Percentiles rank a stretch among this genome's conserved stretches.
These are phyloP conservation scores for Triops cancriformis DNA, from an alignment of 1,140 invertebrate species.

Conservation along the genomic window DNA sequence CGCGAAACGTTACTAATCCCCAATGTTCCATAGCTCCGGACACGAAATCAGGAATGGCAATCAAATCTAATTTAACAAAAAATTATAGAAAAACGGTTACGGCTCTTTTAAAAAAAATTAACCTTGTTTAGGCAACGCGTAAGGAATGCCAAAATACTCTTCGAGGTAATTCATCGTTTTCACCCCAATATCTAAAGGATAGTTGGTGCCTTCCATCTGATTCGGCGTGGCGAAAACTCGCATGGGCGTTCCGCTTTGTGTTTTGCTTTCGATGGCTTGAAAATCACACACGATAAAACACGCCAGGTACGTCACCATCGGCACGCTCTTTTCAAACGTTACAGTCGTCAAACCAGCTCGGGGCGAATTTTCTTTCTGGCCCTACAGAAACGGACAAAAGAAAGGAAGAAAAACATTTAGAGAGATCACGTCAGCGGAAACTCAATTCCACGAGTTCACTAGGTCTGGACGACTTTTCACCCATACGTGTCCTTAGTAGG, in stretches of 20 bases:
- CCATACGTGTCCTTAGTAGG: background rate
- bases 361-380: conserved; percentile 38
- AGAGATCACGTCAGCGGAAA: background rate
- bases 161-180: conserved; percentile 76
- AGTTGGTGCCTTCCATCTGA: conserved; percentile 65
- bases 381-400: conserved; percentile 36
- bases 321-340: conserved; percentile 67
- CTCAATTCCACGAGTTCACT: background rate
- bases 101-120: too few relatives aligned
- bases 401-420: background rate
- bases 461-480: background rate
- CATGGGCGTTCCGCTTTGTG: conserved; percentile 50
- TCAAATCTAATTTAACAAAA: conserved; percentile 57
- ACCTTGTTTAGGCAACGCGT: conserved; percentile 80
- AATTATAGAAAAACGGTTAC: conserved; percentile 25
- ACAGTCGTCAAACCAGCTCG: conserved; percentile 44
- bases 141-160: conserved; percentile 73
- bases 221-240: conserved; percentile 63
- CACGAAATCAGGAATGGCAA: conserved; percentile 87
- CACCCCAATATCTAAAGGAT: conserved; percentile 66
- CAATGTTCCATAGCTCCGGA: conserved; percentile 95
- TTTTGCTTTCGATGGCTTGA: conserved; percentile 45
- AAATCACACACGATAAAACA: conserved; percentile 91
- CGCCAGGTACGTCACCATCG: conserved; percentile 86
- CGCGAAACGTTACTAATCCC: conserved; percentile 74